A percentile compares a stretch with the other conserved stretches of the same genome.
phyloP scores from a whole-genome alignment of 2,888 invertebrate genomes.

The Chymomyza procnemis region DNA sequence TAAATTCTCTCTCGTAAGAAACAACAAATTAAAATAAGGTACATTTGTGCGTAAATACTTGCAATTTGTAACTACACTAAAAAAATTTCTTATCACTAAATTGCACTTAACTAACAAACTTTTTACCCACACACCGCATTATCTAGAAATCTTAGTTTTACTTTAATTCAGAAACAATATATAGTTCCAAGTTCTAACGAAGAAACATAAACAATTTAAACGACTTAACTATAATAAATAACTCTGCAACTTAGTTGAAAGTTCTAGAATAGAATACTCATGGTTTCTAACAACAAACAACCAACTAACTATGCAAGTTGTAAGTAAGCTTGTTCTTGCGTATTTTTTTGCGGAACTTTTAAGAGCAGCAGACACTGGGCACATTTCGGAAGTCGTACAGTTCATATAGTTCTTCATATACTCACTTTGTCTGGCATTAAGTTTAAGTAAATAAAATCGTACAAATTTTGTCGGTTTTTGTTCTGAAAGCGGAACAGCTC shows the following conservation, averaged over 20 bases:
- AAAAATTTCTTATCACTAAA: slow-evolving; percentile 40
- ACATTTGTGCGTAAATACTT: slow-evolving; percentile 72
- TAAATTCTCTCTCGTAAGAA: neutral
- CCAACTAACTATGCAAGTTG: slow-evolving; percentile 13
- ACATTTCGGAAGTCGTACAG: too few species aligned
- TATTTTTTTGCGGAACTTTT: too few species aligned
- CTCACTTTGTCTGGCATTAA: too few species aligned
- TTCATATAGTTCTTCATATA: too few species aligned
- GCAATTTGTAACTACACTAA: slow-evolving; percentile 39
- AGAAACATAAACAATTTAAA: slow-evolving; percentile 18
- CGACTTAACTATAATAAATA: slow-evolving; percentile 23
- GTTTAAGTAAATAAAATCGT: too few species aligned
- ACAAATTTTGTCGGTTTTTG: too few species aligned
- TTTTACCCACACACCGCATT: slow-evolving; percentile 22
- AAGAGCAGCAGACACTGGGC: too few species aligned
- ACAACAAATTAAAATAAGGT: slow-evolving; percentile 42
- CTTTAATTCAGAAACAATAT: slow-evolving; percentile 8
- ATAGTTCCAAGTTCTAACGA: slow-evolving; percentile 4
- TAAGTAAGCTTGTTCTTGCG: too few species aligned
- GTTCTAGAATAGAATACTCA: slow-evolving; percentile 58
- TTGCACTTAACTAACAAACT: slow-evolving; percentile 45
- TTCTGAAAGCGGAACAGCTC: too few species aligned
- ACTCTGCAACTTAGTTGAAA: slow-evolving; percentile 53
- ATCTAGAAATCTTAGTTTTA: slow-evolving; percentile 6
- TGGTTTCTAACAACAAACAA: slow-evolving; percentile 53